phyloP scores from a whole-genome alignment of 2,113 vertebrate species.

The Pycnonotus jocosus region DNA sequence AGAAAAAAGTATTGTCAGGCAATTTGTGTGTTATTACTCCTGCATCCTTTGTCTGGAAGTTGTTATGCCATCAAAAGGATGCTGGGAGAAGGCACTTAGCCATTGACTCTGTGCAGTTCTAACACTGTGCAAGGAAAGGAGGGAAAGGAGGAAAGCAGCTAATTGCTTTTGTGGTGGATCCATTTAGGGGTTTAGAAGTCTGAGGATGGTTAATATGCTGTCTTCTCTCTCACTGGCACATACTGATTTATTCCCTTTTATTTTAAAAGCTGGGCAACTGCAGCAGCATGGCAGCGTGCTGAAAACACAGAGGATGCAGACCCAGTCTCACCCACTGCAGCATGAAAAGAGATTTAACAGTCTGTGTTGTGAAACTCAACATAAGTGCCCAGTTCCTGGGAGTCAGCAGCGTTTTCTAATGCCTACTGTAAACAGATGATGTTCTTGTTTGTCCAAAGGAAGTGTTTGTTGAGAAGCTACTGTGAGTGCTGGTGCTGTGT shows the following conservation, averaged over 20 bases:
- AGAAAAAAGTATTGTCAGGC: background rate
- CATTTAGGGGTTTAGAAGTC: background rate
- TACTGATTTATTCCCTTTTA: background rate
- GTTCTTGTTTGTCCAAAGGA: background rate
- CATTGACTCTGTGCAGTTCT: background rate
- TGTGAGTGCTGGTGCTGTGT: rapidly evolving
- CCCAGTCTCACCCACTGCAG: background rate
- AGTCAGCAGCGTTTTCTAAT: background rate
- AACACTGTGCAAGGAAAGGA: background rate
- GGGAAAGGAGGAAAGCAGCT: background rate
- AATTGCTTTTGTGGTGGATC: background rate
- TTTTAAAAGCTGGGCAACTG: background rate
- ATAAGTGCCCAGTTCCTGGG: background rate
- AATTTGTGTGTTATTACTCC: background rate
- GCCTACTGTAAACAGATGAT: background rate
- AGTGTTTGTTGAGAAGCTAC: background rate
- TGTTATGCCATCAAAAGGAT: background rate
- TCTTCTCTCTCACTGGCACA: background rate
- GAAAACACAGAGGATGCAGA: background rate
- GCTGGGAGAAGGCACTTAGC: background rate
- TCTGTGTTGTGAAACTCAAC: background rate
- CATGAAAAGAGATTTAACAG: too few relatives aligned
- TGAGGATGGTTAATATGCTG: background rate
- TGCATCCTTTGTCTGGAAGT: background rate
- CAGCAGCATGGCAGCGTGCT: background rate